Base-by-base conservation (phyloP, 2,888 invertebrate genomes). In the Julus scanicus region DNA sequence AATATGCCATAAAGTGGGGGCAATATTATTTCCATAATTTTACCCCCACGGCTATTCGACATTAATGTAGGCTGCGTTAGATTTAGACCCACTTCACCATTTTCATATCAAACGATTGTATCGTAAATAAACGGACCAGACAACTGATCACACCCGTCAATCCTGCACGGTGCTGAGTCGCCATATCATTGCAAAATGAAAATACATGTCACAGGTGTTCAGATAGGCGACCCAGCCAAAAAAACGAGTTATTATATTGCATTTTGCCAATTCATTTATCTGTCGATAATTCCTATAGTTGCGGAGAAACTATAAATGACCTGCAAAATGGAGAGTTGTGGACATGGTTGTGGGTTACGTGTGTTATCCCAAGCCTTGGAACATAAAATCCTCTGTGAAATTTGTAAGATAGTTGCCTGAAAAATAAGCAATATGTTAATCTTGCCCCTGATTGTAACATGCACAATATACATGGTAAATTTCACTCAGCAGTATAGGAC, bases 201-300 rank as follows among this genome's bases (percentile, higher is more conserved):
- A 48, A 63, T 63, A 9, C 53, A 63, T 63, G n/a, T 63, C 63
- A 20, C 63, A 63, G 63, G 63, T 63, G 63, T 63, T n/a, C 20
- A 63, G 63, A 20, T 63, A 20, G 53, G 53, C 53, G 53, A 63
- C 53, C 63, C n/a, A 20, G 63, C 13, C n/a, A 20, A 20, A 57
- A 63, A 63, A 63, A 20, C 63, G 20, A 20, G 63, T 63, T 57
- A 63, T 63, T 63, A 63, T 63, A 63, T 63, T 63, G 11, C 57
- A 57, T 57, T 11, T 57, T 48, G 48, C 11, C 6, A 29, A 29
- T 29, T 29, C 29, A 29, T 29, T 29, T 53, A 20, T 20, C n/a
- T 20, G n/a, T 63, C 63, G 63, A 63, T 63, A 20, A 63, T 29
- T 29, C 29, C 29, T 29, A 29, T 29, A 29, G 29, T 29, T 29